A percentile compares a stretch with the other conserved stretches of the same genome.
These are phyloP conservation scores for Paralichthys olivaceus DNA, from an alignment of 2,113 vertebrate species.

Conservation along the genomic window DNA sequence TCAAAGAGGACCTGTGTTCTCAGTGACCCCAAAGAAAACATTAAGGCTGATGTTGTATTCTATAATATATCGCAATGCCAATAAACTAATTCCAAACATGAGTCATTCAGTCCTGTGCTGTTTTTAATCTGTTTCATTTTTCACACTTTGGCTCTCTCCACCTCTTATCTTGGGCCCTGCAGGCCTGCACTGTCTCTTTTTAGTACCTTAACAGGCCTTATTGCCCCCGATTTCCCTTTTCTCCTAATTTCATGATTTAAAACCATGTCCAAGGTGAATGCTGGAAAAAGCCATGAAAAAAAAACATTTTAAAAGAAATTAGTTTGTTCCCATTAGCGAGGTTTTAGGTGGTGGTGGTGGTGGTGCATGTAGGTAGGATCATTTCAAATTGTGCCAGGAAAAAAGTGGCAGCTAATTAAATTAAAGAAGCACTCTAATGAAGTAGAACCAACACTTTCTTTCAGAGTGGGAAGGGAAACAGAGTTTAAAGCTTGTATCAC, in stretches of 20 bases:
- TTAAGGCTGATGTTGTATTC: constrained; percentile 28
- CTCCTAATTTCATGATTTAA: constrained; percentile 51
- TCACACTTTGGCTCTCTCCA: constrained; percentile 58
- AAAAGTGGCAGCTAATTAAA: constrained; percentile 67
- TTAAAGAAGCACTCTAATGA: constrained; percentile 61
- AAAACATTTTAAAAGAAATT: constrained; percentile 41
- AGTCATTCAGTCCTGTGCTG: constrained; percentile 51
- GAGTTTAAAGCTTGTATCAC: constrained; percentile 45
- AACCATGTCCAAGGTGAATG: constrained; percentile 66
- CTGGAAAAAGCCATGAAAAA: constrained; percentile 29
- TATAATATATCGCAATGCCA: constrained; percentile 43
- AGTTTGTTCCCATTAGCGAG: constrained; percentile 41
- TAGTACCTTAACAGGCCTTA: constrained; percentile 64
- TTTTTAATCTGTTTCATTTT: constrained; percentile 58
- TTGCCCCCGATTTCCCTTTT: constrained; percentile 17
- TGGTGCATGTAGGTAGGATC: constrained; percentile 32
- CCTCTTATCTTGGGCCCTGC: constrained; percentile 59
- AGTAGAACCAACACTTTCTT: constrained; percentile 51
- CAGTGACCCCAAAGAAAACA: constrained; percentile 17
- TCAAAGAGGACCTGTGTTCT: constrained; percentile 1
- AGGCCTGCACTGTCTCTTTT: constrained; percentile 63
- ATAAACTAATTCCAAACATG: constrained; percentile 31
- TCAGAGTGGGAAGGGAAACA: constrained; percentile 44
- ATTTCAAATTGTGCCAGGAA: constrained; percentile 58
- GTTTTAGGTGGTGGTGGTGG: constrained; percentile 38